Conservation (phyloP, 2,797 vertebrate genomes). For the Neosilurus hyrtlii region DNA sequence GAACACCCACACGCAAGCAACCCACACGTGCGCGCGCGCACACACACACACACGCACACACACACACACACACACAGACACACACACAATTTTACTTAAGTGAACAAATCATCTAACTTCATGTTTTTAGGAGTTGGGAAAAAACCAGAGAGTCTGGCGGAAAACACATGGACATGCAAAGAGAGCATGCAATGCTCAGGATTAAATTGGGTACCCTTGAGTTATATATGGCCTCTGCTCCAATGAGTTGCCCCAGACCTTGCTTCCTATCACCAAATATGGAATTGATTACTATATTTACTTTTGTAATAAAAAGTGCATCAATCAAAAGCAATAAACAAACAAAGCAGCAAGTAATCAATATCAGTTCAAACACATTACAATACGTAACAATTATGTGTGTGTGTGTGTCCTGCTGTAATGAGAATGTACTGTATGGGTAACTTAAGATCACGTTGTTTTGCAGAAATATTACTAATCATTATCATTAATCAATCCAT, state of each 20-base stretch:
- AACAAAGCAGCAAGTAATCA: conserved; percentile 2
- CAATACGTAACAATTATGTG: background rate
- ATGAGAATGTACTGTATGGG: background rate
- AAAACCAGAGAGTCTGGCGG: background rate
- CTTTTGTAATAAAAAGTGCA: conserved; percentile 20
- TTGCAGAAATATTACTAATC: background rate
- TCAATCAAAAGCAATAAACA: conserved; percentile 15
- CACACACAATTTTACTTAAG: too few relatives aligned
- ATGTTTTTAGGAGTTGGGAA: background rate
- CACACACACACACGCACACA: background rate
- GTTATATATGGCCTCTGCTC: background rate
- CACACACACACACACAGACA: background rate
- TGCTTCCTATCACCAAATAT: background rate
- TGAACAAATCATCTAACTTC: background rate
- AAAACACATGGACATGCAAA: background rate
- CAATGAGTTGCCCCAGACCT: background rate
- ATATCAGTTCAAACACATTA: conserved; percentile 29
- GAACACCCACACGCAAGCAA: background rate
- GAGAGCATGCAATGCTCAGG: background rate
- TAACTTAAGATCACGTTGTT: background rate
- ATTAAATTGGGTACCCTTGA: background rate
- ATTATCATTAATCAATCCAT: background rate
- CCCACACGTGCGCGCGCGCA: background rate
- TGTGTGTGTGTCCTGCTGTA: background rate
- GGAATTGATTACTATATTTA: background rate